Base-by-base conservation (phyloP, 2,797 vertebrate species). In the Philypnodon macrostomus region DNA sequence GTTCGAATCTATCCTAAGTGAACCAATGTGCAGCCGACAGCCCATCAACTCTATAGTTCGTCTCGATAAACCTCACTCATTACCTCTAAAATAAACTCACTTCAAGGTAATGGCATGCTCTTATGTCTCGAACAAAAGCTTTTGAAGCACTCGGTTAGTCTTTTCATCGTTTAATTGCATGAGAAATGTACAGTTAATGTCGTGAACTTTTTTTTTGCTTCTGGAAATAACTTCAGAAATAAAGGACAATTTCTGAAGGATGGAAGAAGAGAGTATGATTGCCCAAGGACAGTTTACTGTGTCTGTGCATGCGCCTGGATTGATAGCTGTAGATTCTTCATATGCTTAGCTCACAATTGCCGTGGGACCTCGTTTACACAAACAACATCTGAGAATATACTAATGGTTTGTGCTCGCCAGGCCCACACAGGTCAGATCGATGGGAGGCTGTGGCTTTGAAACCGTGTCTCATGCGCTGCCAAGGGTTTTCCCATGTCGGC, bases 391-490 rank as follows among this genome's bases (percentile, higher is more conserved):
- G 77, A 87, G 68, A 66, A 76, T 72, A 63, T 63, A 67, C 76
- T 83, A 87, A 88, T 89, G 80, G 79, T 84, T 86, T 68, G 60
- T 58, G 65, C 83, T 86, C 75, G 79, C 39, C 8, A 78, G 81
- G 80, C 85, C 86, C 83, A 88, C 85, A 80, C 79, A 85, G 88
- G 87, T 89, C 87, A 88, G 81, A 89, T 87, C 87, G 67, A 87
- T 87, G 80, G 62, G 73, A 62, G 73, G 71, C 81, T 82, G 72
- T 68, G 45, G 79, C 82, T 80, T 77, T 80, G 65, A 84, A 73
- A 67, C 63, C 59, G 74, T 75, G 62, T 80, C 65, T 85, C 75
- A 86, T 83, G 76, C 73, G 77, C 81, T 85, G 83, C 86, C 85
- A 85, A 79, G 79, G 80, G 81, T 87, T 84, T 76, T 80, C 75